Percentiles rank a stretch among this genome's conserved stretches.
Evolutionary conservation across 1,140 invertebrate species (phyloP).

Genomic region (Teleopsis dalmanni): DNA sequence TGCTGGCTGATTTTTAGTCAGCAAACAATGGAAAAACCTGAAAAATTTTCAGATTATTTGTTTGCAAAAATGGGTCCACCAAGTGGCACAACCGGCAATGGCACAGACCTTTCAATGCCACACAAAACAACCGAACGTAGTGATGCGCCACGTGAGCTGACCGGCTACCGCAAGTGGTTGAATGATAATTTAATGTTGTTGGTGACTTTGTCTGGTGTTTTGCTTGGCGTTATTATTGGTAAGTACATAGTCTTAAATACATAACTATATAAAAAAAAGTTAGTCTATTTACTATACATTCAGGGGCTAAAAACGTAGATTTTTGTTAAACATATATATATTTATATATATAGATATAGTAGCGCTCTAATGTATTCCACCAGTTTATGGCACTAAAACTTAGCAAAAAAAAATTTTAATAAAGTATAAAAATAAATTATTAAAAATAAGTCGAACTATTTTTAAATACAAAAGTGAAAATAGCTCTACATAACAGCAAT

Average conservation of each 20-base stretch:
- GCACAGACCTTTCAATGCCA: slow-evolving; percentile 53
- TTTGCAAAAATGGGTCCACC: slow-evolving; percentile 65
- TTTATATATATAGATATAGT: background rate
- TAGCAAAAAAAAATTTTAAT: no score
- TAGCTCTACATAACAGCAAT: no score
- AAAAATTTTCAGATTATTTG: slow-evolving; percentile 64
- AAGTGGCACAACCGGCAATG: slow-evolving; percentile 46
- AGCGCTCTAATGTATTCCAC: no score
- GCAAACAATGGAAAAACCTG: slow-evolving; percentile 47
- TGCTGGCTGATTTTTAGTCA: no score
- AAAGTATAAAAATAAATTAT: background rate
- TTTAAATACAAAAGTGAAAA: no score
- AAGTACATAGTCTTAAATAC: slow-evolving; percentile 34
- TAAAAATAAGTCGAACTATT: background rate
- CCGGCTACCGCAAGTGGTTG: slow-evolving; percentile 59
- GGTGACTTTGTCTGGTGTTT: slow-evolving; percentile 67
- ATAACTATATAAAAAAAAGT: background rate
- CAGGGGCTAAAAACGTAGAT: no score
- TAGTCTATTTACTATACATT: background rate
- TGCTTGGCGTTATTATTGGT: slow-evolving; percentile 67
- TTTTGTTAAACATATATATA: background rate
- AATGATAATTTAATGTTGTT: slow-evolving; percentile 69
- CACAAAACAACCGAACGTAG: slow-evolving; percentile 50
- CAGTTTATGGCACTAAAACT: no score
- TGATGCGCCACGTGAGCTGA: slow-evolving; percentile 54